Conservation (phyloP, 37 sponge, comb jelly and placozoan genomes). For the Geodia barretti region DNA sequence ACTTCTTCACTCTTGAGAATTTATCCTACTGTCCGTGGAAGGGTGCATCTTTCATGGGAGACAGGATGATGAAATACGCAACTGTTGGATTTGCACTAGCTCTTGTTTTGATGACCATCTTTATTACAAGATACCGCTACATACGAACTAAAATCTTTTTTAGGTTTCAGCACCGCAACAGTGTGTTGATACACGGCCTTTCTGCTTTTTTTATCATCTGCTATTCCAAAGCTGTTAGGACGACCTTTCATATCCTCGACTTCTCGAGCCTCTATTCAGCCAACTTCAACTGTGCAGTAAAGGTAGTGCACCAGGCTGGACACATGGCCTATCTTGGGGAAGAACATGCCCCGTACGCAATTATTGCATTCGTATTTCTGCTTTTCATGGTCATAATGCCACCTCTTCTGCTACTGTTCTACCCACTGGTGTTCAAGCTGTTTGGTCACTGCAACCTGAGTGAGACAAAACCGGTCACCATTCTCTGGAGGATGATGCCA, state of each 20-base stretch:
- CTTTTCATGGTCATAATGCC: conserved; percentile 9
- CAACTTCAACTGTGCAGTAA: background rate
- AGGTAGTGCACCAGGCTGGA: conserved; percentile 21
- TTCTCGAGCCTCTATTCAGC: background rate
- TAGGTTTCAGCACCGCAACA: background rate
- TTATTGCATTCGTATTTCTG: conserved; percentile 24
- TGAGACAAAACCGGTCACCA: conserved; percentile 17
- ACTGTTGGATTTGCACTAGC: conserved; percentile 35
- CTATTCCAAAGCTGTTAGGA: conserved; percentile 28
- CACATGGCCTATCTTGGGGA: conserved; percentile 6
- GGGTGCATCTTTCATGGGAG: conserved; percentile 33
- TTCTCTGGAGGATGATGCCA: conserved; percentile 9
- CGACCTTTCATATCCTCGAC: conserved; percentile 28
- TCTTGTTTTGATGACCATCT: background rate
- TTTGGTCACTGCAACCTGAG: conserved; percentile 10
- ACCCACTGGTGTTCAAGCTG: conserved; percentile 39
- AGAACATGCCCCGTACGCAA: conserved; percentile 40
- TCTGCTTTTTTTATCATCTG: conserved; percentile 41
- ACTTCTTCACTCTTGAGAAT: conserved; percentile 29
- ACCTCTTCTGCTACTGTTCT: conserved; percentile 21
- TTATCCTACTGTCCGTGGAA: conserved; percentile 47
- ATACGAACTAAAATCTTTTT: background rate
- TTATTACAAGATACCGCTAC: too few relatives aligned
- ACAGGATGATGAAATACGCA: conserved; percentile 34
- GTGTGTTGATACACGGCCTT: conserved; percentile 27